Percentiles rank a stretch among this genome's conserved stretches.
These are phyloP conservation scores for Arnoldichthys spilopterus DNA, from an alignment of 2,797 vertebrate species.

Conservation along the genomic window DNA sequence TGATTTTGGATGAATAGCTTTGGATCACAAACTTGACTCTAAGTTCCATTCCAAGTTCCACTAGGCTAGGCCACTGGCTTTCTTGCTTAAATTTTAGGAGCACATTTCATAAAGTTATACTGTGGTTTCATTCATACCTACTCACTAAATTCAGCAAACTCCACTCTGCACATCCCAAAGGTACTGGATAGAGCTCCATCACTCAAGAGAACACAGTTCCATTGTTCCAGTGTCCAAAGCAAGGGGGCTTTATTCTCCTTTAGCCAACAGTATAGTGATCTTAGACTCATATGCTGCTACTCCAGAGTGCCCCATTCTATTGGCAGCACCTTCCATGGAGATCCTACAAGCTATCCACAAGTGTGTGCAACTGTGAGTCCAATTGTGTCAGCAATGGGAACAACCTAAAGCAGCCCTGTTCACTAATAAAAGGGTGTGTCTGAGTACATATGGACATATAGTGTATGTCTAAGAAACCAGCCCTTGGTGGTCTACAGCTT, in stretches of 20 bases:
- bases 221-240: not conserved
- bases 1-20: not conserved
- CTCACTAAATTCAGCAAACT: too few species aligned
- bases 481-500: conserved; percentile 60
- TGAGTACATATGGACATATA: not conserved
- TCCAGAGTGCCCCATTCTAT: not conserved
- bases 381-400: not conserved
- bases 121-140: too few species aligned
- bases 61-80: too few species aligned
- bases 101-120: too few species aligned
- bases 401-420: not conserved
- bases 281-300: not conserved
- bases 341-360: not conserved
- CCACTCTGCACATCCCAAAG: not conserved
- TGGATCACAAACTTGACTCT: too few species aligned
- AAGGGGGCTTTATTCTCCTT: not conserved
- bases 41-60: too few species aligned
- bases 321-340: not conserved
- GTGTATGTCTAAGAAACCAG: not conserved
- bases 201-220: not conserved
- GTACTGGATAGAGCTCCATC: not conserved
- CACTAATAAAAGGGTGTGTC: not conserved
- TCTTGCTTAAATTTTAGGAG: too few species aligned
- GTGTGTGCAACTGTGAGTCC: not conserved
- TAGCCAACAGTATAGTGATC: not conserved